Base-by-base conservation (phyloP, 2,113 vertebrate species). In the Ammodytes marinus region DNA sequence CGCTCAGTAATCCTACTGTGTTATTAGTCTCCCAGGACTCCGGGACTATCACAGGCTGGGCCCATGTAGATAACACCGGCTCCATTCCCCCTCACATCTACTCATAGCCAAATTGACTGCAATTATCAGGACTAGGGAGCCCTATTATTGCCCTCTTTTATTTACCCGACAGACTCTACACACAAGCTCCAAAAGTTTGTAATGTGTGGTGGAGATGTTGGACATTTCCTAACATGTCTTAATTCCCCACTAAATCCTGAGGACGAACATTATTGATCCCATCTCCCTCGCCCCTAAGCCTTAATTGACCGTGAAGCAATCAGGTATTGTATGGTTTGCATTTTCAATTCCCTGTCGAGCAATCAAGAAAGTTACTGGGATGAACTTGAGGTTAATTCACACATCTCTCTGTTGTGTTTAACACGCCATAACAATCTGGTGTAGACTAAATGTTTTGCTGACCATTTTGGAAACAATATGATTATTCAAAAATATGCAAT, bases 1-100 rank as follows among this genome's bases (percentile, higher is more conserved):
- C 94, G 88, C 92, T 93, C 91, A 91, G 93, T 96, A 96, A 96
- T 97, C 95, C 95, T 94, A 91, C 90, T 95, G 89, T 91, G 92
- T 96, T 96, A 98, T 98, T 97, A 97, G 94, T 95, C 96, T 96
- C 95, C 91, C 87, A 95, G 96, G 96, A 94, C 95, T 95, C 96
- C 90, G 94, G 83, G 94, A 94, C 94, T 97, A 96, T 95, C 95
- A 95, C 95, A 96, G 95, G 96, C 96, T 99, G 97, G 94, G 95
- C 90, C 88, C 93, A 91, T 93, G 94, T 90, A 96, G 97, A 99
- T 99, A 98, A 97, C 90, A 93, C 89, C 86, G 73, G 84, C 83
- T 90, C 93, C 77, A 64, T 94, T 96, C 94, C 90, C 93, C 89
- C 92, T 91, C 89, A 89, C 93, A 95, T 94, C 91, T 95, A 90